Conservation (phyloP, 2,797 vertebrate genomes). For the Echeneis naucrates region DNA sequence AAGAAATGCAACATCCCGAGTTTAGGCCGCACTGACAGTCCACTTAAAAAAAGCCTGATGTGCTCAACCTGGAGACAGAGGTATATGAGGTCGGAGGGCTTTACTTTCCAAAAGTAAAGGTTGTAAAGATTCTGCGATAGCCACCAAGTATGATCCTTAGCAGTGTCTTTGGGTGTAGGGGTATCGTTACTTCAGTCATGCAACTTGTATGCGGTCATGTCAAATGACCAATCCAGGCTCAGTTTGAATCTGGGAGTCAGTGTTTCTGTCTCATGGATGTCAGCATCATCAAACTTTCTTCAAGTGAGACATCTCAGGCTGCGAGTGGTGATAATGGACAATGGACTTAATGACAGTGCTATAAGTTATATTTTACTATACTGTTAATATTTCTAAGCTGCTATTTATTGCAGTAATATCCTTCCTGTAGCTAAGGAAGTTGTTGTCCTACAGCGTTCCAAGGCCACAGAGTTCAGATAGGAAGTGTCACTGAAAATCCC, state of each 20-base stretch:
- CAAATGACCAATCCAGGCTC: slow-evolving; percentile 25
- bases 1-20: slow-evolving; percentile 82
- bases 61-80: slow-evolving; percentile 51
- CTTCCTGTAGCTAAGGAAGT: slow-evolving; percentile 85
- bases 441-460: slow-evolving; percentile 79
- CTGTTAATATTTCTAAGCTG: slow-evolving; percentile 84
- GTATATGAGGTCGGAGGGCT: slow-evolving; percentile 29
- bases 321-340: slow-evolving; percentile 85
- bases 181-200: neutral
- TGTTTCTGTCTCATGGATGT: slow-evolving; percentile 51
- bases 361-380: slow-evolving; percentile 85
- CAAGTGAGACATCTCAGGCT: slow-evolving; percentile 72
- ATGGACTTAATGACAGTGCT: slow-evolving; percentile 86
- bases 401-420: slow-evolving; percentile 83
- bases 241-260: slow-evolving; percentile 24
- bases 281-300: slow-evolving; percentile 68
- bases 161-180: neutral
- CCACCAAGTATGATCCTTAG: neutral
- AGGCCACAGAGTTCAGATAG: slow-evolving; percentile 79
- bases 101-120: slow-evolving; percentile 8
- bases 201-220: neutral
- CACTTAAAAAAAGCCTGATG: slow-evolving; percentile 53
- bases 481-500: slow-evolving; percentile 71
- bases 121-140: neutral
- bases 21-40: slow-evolving; percentile 76